Evolutionary conservation across 1,140 invertebrate species (phyloP), one percentile per base, ranked within the genome.

Genomic region (Holotrichia oblita): DNA sequence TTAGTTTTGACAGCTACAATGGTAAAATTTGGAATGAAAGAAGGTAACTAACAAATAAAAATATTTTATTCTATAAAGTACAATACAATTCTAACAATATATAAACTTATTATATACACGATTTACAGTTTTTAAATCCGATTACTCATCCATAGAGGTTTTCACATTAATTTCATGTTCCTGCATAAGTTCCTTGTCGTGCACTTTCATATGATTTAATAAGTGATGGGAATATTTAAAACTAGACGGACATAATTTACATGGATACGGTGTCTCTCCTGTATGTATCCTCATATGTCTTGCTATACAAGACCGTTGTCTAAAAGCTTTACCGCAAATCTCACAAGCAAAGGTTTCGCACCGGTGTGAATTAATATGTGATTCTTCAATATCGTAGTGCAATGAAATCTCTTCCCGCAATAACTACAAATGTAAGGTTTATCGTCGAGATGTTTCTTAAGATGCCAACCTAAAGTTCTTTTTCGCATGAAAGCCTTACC

Each of bases 391-490:
- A 79, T 77, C 14, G 81, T 79, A 42, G 77, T 73, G 24, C 80
- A 80, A 6, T 77, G 88, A 80, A 90, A 90, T 2, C 85, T 80
- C 79, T 89, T 90, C 0, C 86, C 86, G 82, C 90, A 91, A 10
- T 87, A 79, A 77, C 88, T 85, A 81, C 90, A 98, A 81, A 93
- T 92, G 84, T 97, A 97, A 0, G 96, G 96, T 83, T 97, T 97
- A 84, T 97, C 95, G 2, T 96, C 96, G 0, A 96, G 97, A 86
- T 98, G 96, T 34, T 97, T 88, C 61, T 69, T 69, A 0, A 34
- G 7, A 14, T 69, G 61, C 22, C 22, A 69, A 14, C 12, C 12
- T 7, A 69, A n/a, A 3, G 7, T 14, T 27, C 22, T 69, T 10
- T 69, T 69, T 2, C 22, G 22, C 61, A 69, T 27, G 61, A 69